Base-by-base conservation (phyloP, 2,113 vertebrate genomes). In the Plecturocebus donacophilus region DNA sequence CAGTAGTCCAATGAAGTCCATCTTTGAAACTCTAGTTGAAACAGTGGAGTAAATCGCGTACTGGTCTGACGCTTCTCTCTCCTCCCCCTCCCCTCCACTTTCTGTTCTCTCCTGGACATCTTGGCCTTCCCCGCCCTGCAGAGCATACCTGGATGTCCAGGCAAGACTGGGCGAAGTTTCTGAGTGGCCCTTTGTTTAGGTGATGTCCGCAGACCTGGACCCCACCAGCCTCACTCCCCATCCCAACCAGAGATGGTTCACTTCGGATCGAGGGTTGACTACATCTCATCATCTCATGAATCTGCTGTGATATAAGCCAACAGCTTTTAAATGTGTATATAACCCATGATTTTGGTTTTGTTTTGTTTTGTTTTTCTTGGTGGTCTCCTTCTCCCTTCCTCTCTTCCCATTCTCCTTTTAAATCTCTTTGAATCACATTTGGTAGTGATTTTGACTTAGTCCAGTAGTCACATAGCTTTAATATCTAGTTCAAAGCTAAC, bases 81-180 rank as follows among this genome's bases (percentile, higher is more conserved):
- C 97, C 85, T 95, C n/a, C 90, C 88, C 95, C 90, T 64, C 45
- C 87, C 86, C 88, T 64, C 66, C 2, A 5, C 61, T 91, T 2
- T 16, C 0, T 97, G 94, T 94, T 94, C 95, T 75, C 2, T 95
- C 91, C 75, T 8, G 90, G 97, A 40, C 83, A 0, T 23, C 66
- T 81, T 61, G 85, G 42, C 97, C 93, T 92, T 52, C 87, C 54
- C 66, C 38, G 70, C 84, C 90, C 85, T 82, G 0, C 99, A 99
- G 99, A 99, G 99, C 99, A 99, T 99, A 99, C 99, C 99, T 99
- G 99, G 99, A 99, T 99, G 99, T 99, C 99, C 99, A 97, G 99
- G 99, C 99, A 99, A 99, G 99, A 99, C 99, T 98, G 99, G 99
- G 99, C 99, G 99, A 99, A 99, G 99, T 99, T 99, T 99, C 99